These are phyloP conservation scores for Rutpela maculata DNA, from an alignment of 2,888 invertebrate species.

Conservation along the genomic window DNA sequence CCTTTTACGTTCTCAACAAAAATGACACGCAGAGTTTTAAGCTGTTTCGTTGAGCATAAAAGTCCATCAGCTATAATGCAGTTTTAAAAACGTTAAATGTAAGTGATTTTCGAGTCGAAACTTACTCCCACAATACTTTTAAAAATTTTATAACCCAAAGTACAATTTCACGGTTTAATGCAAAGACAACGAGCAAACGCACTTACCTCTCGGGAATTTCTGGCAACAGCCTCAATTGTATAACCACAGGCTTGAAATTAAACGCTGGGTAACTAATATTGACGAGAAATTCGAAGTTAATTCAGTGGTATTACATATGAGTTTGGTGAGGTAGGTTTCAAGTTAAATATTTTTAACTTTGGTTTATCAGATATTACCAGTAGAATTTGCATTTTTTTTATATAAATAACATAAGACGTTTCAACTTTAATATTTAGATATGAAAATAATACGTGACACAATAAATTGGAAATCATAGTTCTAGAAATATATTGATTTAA, in stretches of 20 bases:
- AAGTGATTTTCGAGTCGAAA: slow-evolving; percentile 3
- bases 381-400: not conserved
- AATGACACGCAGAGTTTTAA: not conserved
- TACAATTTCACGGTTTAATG: slow-evolving; percentile 20
- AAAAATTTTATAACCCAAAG: slow-evolving; percentile 25
- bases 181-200: slow-evolving; percentile 32
- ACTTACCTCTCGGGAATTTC: slow-evolving; percentile 15
- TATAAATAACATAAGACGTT: too few relatives aligned
- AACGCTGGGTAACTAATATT: not conserved
- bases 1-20: not conserved
- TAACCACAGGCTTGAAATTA: slow-evolving; percentile 1
- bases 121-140: slow-evolving; percentile 30
- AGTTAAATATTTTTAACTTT: too few relatives aligned
- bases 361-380: not conserved
- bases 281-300: slow-evolving; percentile 1
- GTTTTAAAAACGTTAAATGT: slow-evolving; percentile 14
- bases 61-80: not conserved
- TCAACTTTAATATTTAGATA: too few relatives aligned
- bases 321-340: not conserved
- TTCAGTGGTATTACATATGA: not conserved
- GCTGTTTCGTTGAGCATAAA: slow-evolving; percentile 18
- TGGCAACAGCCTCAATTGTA: slow-evolving; percentile 7
- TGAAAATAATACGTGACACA: too few relatives aligned
- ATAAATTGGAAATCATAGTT: too few relatives aligned
- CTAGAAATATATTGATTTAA: too few relatives aligned